These are phyloP conservation scores for Watsonalla cultraria DNA, from an alignment of 2,888 invertebrate species.

Conservation along the genomic window DNA sequence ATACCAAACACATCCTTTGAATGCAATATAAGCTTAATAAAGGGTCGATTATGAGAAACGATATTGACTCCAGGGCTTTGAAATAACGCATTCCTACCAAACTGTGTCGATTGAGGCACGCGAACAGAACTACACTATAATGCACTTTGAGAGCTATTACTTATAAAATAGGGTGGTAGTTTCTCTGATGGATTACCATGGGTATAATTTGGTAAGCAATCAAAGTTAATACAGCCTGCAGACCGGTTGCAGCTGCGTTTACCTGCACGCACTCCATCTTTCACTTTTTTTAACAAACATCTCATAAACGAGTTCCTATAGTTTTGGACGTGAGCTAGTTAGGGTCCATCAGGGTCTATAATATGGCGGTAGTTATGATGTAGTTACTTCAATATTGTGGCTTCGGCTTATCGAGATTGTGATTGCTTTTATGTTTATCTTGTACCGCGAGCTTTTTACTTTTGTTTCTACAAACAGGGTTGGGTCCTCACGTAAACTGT, in stretches of 20 bases:
- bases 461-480: neutral
- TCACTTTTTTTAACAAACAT: conserved; percentile 18
- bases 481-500: neutral
- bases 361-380: neutral
- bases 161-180: conserved; percentile 20
- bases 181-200: conserved; percentile 17
- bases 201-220: conserved; percentile 57
- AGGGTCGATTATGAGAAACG: neutral
- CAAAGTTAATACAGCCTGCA: conserved; percentile 46
- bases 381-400: conserved; percentile 10
- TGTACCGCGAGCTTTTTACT: neutral
- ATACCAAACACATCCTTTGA: too few relatives aligned
- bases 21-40: neutral
- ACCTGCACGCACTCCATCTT: conserved; percentile 53
- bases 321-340: conserved; percentile 35
- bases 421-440: conserved; percentile 9
- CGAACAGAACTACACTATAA: conserved; percentile 19
- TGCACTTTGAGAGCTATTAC: conserved; percentile 8
- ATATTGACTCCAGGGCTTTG: conserved; percentile 17
- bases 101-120: conserved; percentile 32
- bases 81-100: conserved; percentile 20
- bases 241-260: conserved; percentile 54
- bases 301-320: conserved; percentile 17
- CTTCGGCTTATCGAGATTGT: conserved; percentile 12
- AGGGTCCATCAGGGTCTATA: conserved; percentile 11